Evolutionary conservation across 1,140 invertebrate genomes (phyloP).

Genomic region (Polypedilum pembai): DNA sequence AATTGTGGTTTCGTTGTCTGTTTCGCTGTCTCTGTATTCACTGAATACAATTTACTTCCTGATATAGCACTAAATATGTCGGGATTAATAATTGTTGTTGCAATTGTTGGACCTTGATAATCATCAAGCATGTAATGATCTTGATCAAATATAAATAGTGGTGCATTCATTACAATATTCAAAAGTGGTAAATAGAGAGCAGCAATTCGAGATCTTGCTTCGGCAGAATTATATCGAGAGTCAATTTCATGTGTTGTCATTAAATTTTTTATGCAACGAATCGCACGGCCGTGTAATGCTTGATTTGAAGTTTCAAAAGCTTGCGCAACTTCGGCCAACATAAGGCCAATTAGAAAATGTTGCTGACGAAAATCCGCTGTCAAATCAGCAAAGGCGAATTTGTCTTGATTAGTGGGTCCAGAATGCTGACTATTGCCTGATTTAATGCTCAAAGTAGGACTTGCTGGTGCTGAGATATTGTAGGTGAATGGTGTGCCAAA

Average conservation of each 20-base stretch:
- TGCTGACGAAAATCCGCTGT: conserved; percentile 78
- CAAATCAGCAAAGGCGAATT: conserved; percentile 63
- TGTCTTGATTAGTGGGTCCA: conserved; percentile 43
- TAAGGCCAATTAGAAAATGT: conserved; percentile 85
- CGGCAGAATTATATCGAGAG: conserved; percentile 64
- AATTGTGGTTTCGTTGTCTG: conserved; percentile 46
- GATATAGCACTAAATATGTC: conserved; percentile 42
- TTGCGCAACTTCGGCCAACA: conserved; percentile 73
- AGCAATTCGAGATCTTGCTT: conserved; percentile 76
- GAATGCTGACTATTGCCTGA: conserved; percentile 46
- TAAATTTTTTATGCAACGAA: conserved; percentile 69
- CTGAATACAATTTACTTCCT: conserved; percentile 39
- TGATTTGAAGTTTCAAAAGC: conserved; percentile 76
- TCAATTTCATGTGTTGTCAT: conserved; percentile 85
- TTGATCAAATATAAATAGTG: conserved; percentile 55
- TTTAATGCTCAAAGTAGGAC: conserved; percentile 50
- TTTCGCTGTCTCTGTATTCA: conserved; percentile 37
- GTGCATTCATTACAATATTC: conserved; percentile 76
- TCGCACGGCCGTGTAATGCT: conserved; percentile 71
- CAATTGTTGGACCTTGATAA: conserved; percentile 41
- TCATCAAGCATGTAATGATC: conserved; percentile 57
- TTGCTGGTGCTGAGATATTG: conserved; percentile 54
- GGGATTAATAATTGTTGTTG: conserved; percentile 39
- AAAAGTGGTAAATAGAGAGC: conserved; percentile 84
- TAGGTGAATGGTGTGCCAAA: conserved; percentile 64